Conservation (phyloP, 2,888 invertebrate species). For the Temnothorax rugatulus region DNA sequence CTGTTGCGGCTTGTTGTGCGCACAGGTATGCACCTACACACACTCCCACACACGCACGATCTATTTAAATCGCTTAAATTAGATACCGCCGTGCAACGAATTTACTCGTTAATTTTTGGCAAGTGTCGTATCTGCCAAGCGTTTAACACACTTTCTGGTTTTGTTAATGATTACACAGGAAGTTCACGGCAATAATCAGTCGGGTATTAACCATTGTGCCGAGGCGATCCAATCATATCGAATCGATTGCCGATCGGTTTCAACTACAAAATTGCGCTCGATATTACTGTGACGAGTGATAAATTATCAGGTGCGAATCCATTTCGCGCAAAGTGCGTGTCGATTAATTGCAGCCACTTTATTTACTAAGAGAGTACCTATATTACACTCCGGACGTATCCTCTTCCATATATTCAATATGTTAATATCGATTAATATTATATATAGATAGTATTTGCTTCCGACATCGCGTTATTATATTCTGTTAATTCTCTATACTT, state of each 20-base stretch:
- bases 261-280: constrained; percentile 27
- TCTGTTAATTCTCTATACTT: not conserved
- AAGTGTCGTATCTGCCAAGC: constrained; percentile 11
- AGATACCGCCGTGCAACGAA: not conserved
- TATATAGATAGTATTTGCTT: constrained; percentile 32
- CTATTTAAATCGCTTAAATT: constrained; percentile 51
- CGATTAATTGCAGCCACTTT: constrained; percentile 49
- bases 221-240: constrained; percentile 14
- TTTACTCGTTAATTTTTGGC: constrained; percentile 49
- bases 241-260: not conserved
- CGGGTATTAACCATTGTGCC: constrained; percentile 26
- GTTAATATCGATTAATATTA: constrained; percentile 41
- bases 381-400: constrained; percentile 11
- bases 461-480: constrained; percentile 1
- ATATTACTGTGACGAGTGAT: constrained; percentile 37
- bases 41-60: not conserved
- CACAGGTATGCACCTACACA: not conserved
- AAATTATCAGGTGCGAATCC: constrained; percentile 41
- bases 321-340: constrained; percentile 45
- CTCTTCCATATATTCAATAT: constrained; percentile 2
- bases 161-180: constrained; percentile 4
- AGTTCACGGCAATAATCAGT: constrained; percentile 26
- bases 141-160: constrained; percentile 10
- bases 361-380: constrained; percentile 29
- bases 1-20: constrained; percentile 15